Evolutionary conservation across 2,797 vertebrate species (phyloP).

Genomic region (Oreochromis mossambicus): DNA sequence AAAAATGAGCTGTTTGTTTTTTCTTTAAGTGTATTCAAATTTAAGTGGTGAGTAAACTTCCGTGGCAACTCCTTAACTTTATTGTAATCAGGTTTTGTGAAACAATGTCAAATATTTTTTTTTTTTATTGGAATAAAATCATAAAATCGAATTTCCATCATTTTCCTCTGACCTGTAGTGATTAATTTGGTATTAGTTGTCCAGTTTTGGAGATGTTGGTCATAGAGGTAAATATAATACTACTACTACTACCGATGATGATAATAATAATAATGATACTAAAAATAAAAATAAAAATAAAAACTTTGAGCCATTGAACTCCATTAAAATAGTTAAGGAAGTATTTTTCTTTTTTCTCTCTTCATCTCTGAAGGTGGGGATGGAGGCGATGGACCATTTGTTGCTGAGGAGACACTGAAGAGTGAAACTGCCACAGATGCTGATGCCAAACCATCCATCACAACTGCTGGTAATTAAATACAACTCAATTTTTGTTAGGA

Average conservation of each 20-base stretch:
- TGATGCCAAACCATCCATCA: conserved; percentile 47
- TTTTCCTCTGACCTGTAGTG: neutral
- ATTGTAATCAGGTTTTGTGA: neutral
- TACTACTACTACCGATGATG: rapidly evolving
- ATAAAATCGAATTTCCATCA: rapidly evolving
- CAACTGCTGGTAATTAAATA: conserved; percentile 25
- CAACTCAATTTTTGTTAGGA: rapidly evolving
- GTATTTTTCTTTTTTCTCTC: neutral
- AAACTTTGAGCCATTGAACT: neutral
- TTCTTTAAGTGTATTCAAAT: neutral
- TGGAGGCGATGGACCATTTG: neutral
- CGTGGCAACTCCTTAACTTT: neutral
- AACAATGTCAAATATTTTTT: neutral
- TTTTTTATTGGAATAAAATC: neutral
- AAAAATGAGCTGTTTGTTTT: neutral
- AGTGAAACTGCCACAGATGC: conserved; percentile 16
- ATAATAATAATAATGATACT: neutral
- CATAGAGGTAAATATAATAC: neutral
- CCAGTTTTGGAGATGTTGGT: neutral
- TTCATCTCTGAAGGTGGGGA: neutral
- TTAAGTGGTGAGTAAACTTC: neutral
- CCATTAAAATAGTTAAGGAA: neutral
- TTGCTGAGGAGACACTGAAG: neutral
- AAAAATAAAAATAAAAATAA: rapidly evolving
- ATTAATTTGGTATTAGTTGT: neutral